phyloP scores from a whole-genome alignment of 2,888 invertebrate species.

The Dryobotodes eremita region DNA sequence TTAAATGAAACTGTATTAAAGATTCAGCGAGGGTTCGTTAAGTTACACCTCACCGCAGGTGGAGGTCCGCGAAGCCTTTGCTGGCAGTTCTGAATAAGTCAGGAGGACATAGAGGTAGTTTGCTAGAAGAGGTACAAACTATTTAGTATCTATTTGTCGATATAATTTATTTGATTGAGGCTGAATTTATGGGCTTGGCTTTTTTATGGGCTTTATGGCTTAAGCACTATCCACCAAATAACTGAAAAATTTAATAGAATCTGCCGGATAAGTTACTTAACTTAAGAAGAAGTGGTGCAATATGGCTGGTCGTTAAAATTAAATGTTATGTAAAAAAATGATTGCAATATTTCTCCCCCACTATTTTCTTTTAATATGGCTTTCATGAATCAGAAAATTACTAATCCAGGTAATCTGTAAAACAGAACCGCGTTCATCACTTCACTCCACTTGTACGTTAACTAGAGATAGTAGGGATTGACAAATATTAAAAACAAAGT shows the following conservation, averaged over 20 bases:
- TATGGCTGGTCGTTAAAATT: not conserved
- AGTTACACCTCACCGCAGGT: conserved; percentile 89
- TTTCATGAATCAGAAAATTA: not conserved
- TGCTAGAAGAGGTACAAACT: conserved; percentile 67
- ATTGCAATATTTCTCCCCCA: not conserved
- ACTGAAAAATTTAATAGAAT: too few species aligned
- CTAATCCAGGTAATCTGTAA: not conserved
- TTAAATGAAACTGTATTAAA: conserved; percentile 90
- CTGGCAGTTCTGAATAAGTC: conserved; percentile 85
- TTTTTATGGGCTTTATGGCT: too few species aligned
- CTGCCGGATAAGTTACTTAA: not conserved
- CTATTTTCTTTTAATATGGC: not conserved
- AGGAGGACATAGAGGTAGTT: conserved; percentile 68
- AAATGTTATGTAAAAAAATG: not conserved
- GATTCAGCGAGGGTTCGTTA: conserved; percentile 89
- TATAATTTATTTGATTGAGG: not conserved
- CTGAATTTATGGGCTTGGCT: not conserved
- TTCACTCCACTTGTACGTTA: not conserved
- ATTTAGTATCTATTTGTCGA: not conserved
- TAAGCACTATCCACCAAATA: not conserved
- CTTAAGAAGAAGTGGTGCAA: not conserved
- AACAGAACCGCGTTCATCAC: not conserved
- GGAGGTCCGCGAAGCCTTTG: conserved; percentile 82
- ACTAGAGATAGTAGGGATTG: not conserved
- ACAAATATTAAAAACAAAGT: not conserved